phyloP scores from a whole-genome alignment of 2,888 invertebrate genomes.

The Dryobota labecula region DNA sequence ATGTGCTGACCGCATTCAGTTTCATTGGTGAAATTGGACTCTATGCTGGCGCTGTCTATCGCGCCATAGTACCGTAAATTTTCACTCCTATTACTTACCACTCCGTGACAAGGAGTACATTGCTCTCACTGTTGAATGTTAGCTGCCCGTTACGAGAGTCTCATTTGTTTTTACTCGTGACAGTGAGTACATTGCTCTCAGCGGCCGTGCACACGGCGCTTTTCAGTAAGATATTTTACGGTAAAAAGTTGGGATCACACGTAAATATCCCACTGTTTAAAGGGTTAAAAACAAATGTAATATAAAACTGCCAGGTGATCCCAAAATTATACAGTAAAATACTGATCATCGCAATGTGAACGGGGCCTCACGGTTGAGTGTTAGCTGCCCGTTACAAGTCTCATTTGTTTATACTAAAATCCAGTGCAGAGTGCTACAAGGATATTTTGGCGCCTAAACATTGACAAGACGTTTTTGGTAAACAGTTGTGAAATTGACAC shows the following conservation, averaged over 20 bases:
- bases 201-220: neutral
- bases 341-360: neutral
- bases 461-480: neutral
- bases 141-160: constrained; percentile 10
- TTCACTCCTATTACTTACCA: constrained; percentile 28
- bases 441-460: neutral
- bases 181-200: neutral
- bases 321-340: neutral
- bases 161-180: constrained; percentile 9
- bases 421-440: neutral
- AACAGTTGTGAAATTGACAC: neutral
- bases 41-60: neutral
- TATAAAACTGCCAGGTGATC: neutral
- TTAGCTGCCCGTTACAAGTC: constrained; percentile 6
- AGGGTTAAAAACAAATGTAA: constrained; percentile 1
- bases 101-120: constrained; percentile 14
- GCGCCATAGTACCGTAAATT: neutral
- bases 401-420: constrained; percentile 22
- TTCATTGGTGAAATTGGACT: neutral
- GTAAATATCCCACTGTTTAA: neutral
- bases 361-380: neutral
- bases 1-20: neutral
- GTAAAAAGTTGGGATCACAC: neutral
- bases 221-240: neutral
- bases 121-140: constrained; percentile 1